Percentiles rank a stretch among this genome's conserved stretches.
phyloP scores from a whole-genome alignment of 2,888 invertebrate genomes.

The Drosophila testacea region DNA sequence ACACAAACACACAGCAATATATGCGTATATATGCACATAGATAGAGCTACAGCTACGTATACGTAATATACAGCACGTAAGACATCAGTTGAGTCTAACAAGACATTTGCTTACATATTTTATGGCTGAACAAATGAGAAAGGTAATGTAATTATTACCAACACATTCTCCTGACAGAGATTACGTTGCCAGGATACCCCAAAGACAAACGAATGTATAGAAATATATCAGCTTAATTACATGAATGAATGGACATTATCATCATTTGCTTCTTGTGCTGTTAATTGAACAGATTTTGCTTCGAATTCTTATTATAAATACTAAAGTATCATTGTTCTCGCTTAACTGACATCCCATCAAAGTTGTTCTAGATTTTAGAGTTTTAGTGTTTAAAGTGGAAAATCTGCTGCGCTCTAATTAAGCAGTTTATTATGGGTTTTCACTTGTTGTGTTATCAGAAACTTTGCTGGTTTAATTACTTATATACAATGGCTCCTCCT shows the following conservation, averaged over 20 bases:
- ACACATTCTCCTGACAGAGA: slow-evolving; percentile 34
- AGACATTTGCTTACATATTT: slow-evolving; percentile 69
- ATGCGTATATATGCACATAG: slow-evolving; percentile 4
- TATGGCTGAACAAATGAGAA: slow-evolving; percentile 53
- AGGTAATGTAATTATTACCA: slow-evolving; percentile 73
- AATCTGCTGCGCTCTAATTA: slow-evolving; percentile 38
- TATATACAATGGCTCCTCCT: slow-evolving; percentile 15
- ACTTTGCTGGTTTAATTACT: slow-evolving; percentile 73
- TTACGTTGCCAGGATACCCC: slow-evolving; percentile 22
- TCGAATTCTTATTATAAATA: slow-evolving; percentile 17
- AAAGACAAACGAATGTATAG: slow-evolving; percentile 14
- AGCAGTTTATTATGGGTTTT: slow-evolving; percentile 55
- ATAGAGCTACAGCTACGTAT: slow-evolving; percentile 8
- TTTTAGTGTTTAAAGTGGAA: slow-evolving; percentile 3
- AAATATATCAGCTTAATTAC: slow-evolving; percentile 20
- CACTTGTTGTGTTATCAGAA: slow-evolving; percentile 60
- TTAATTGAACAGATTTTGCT: slow-evolving; percentile 19
- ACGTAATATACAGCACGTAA: slow-evolving; percentile 40
- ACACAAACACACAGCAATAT: slow-evolving; percentile 21
- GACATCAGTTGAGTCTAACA: slow-evolving; percentile 49
- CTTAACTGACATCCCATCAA: background rate
- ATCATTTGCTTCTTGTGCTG: background rate
- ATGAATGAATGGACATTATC: slow-evolving; percentile 9
- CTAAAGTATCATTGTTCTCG: slow-evolving; percentile 10
- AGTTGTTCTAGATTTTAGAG: background rate